Evolutionary conservation across 2,888 invertebrate genomes (phyloP).

Genomic region (Oscheius sp.): DNA sequence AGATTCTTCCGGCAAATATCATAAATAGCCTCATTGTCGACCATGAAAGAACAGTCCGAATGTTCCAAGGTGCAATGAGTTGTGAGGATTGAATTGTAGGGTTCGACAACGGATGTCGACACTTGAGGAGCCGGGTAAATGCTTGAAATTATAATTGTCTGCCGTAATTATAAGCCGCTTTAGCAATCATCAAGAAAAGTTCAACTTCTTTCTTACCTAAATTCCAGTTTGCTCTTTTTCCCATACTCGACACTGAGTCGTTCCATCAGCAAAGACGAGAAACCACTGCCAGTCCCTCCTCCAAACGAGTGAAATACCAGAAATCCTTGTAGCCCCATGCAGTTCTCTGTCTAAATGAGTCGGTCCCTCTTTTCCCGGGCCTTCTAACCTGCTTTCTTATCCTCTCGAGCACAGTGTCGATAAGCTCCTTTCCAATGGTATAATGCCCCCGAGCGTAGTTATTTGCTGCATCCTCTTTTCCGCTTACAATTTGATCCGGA

Average conservation of each 20-base stretch:
- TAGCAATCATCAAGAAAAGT: too few relatives aligned
- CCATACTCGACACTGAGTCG: conserved; percentile 85
- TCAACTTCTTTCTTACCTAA: too few relatives aligned
- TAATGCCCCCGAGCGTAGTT: conserved; percentile 97
- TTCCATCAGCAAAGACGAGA: conserved; percentile 88
- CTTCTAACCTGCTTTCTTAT: conserved; percentile 78
- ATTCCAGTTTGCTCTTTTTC: conserved; percentile 88
- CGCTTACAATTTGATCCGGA: conserved; percentile 92
- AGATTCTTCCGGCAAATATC: conserved; percentile 88
- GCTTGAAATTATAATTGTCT: conserved; percentile 39
- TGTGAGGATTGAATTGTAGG: conserved; percentile 93
- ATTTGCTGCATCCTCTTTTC: conserved; percentile 96
- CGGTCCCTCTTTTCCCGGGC: too few relatives aligned
- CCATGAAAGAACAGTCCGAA: conserved; percentile 93
- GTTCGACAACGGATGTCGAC: conserved; percentile 92
- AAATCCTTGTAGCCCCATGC: conserved; percentile 78
- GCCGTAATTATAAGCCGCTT: too few relatives aligned
- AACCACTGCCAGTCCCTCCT: conserved; percentile 88
- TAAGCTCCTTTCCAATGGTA: conserved; percentile 81
- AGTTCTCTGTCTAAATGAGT: conserved; percentile 81
- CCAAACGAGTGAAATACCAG: conserved; percentile 80
- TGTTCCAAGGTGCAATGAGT: conserved; percentile 93
- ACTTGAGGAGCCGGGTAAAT: conserved; percentile 76
- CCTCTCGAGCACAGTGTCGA: conserved; percentile 77
- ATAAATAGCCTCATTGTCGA: conserved; percentile 92